A percentile compares a stretch with the other conserved stretches of the same genome.
These are phyloP conservation scores for Cebus imitator DNA, from an alignment of 2,113 vertebrate genomes.

Conservation along the genomic window DNA sequence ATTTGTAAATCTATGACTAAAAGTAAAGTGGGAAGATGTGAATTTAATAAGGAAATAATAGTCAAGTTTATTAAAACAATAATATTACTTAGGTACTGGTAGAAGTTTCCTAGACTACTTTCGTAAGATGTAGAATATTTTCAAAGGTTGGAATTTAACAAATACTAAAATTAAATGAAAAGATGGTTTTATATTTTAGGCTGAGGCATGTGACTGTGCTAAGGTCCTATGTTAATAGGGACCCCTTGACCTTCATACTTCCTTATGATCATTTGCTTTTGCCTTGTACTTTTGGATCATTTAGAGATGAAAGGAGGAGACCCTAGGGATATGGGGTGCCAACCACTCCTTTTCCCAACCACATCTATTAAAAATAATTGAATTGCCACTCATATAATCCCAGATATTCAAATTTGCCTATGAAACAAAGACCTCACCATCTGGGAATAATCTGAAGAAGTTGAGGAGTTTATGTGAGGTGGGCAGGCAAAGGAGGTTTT, in stretches of 20 bases:
- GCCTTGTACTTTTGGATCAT: background rate
- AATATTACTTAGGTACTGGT: background rate
- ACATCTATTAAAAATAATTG: background rate
- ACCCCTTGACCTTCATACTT: background rate
- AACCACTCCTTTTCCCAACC: background rate
- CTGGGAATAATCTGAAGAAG: background rate
- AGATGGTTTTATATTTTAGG: background rate
- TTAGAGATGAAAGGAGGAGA: background rate
- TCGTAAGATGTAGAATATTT: background rate
- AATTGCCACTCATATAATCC: background rate
- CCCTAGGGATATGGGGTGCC: rapidly evolving
- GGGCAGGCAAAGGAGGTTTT: background rate
- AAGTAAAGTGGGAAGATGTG: background rate
- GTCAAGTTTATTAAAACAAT: background rate
- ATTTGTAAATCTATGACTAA: background rate
- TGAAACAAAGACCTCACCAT: background rate
- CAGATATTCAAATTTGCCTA: background rate
- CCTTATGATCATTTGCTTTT: background rate
- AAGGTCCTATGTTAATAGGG: background rate
- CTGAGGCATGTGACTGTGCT: background rate
- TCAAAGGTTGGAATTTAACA: slow-evolving; percentile 1
- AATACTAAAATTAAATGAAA: background rate
- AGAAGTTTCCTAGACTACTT: background rate
- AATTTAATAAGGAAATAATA: background rate
- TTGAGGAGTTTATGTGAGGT: background rate